Base-by-base conservation (phyloP, 1,140 invertebrate species). In the Habropoda laboriosa region DNA sequence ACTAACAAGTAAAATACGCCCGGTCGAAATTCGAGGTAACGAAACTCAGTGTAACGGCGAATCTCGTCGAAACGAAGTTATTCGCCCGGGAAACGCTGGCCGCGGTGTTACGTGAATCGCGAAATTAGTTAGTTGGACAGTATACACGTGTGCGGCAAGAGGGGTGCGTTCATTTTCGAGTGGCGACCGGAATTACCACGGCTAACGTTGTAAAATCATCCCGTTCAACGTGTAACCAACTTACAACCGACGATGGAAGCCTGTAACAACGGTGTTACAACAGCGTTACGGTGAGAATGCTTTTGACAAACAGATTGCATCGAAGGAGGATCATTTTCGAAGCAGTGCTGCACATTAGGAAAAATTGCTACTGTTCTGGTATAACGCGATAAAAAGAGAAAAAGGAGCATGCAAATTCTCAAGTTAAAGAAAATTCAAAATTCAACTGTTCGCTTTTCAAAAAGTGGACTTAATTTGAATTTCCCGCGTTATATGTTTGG, bases 1-100 rank as follows among this genome's bases (percentile, higher is more conserved):
- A 8, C 12, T 18, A 27, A 40, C 35, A 30, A 16, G 55, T 68
- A 68, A 68, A 68, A 68, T 35, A 68, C 49, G n/a, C 3, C n/a
- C 7, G 10, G 49, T 16, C 5, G n/a, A 55, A 68, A 53, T 53
- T 68, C 66, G 49, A 55, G n/a, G 3, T n/a, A 55, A 24, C 49
- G 58, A 42, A 38, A 68, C 51, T 30, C 32, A 24, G 35, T 32
- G 18, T 30, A n/a, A 71, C n/a, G 8, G 40, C 27, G 24, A 47
- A 58, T 47, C 13, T 8, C 16, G 53, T 16, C 27, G 55, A 8
- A 60, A 60, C 70, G 70, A 60, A 72, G 30, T 58, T 60, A 72
- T 1, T 5, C 42, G 24, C 8, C 18, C 40, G n/a, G 18, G 32
- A 38, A 61, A 40, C 66, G 32, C 5, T n/a, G n/a, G 35, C 47